Base-by-base conservation (phyloP, 2,888 invertebrate genomes). In the Junonia oenone region DNA sequence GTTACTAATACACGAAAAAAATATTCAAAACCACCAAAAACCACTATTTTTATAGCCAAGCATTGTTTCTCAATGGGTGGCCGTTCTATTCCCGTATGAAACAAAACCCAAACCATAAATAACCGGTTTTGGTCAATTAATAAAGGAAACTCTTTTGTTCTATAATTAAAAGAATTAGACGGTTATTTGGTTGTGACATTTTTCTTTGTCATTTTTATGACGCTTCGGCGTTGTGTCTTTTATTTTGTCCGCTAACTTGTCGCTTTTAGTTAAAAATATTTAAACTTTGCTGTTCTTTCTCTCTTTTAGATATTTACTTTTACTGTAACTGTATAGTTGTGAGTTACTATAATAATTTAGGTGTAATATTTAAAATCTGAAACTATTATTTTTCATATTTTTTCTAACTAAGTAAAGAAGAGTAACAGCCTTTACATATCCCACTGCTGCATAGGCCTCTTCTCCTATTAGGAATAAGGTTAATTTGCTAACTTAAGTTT, bases 81-180 rank as follows among this genome's bases (percentile, higher is more conserved):
- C 69, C 65, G 72, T 66, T 80, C 83, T 86, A 87, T 87, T 87
- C 79, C 68, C 56, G 75, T 73, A 73, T 63, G 65, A 76, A 76
- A 78, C 83, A 82, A 83, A 82, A 83, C 76, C 73, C 73, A 69
- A 63, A 65, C 76, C 80, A 84, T 84, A 86, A 87, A 88, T 87
- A 85, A 85, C 79, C 61, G 69, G 75, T 81, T 85, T 84, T 85
- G 82, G 85, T 80, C 86, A 83, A 88, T 88, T 87, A 85, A 88
- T 87, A 84, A 79, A 74, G 74, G 72, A 67, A 66, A 69, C 65
- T 76, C 78, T 81, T 77, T 80, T 79, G 74, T 66, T 76, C 75
- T 77, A 73, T 78, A 72, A 74, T 76, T 74, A 72, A 71, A 67
- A 65, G 60, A 70, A 68, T 76, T 76, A 74, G 52, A 50, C 55